Evolutionary conservation across 2,888 invertebrate species (phyloP).

Genomic region (Drosophila nigricruria): DNA sequence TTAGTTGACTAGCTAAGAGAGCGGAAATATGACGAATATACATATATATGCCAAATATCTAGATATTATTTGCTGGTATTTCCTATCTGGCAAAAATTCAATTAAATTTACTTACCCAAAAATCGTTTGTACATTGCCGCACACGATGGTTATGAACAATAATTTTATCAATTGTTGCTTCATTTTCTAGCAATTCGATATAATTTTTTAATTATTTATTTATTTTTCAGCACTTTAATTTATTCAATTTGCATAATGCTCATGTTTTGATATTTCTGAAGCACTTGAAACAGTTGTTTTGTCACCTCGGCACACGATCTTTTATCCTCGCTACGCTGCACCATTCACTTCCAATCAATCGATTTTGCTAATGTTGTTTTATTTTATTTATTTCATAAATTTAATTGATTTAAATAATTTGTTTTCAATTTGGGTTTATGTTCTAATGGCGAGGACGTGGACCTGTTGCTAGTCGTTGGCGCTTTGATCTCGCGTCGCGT

Average conservation of each 20-base stretch:
- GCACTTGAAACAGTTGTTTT: conserved; percentile 49
- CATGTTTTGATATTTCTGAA: conserved; percentile 30
- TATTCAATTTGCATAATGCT: conserved; percentile 42
- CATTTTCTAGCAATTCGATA: conserved; percentile 50
- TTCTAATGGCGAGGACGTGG: conserved; percentile 57
- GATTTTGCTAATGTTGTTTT: not conserved
- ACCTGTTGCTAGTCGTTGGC: conserved; percentile 58
- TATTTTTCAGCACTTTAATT: conserved; percentile 12
- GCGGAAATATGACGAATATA: conserved; percentile 9
- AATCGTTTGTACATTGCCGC: conserved; percentile 54
- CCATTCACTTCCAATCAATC: conserved; percentile 56
- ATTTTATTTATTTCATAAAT: not conserved
- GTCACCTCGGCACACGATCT: conserved; percentile 27
- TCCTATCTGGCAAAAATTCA: not conserved
- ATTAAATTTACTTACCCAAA: conserved; percentile 70
- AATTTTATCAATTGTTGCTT: conserved; percentile 60
- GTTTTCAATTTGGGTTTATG: conserved; percentile 1
- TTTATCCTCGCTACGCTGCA: conserved; percentile 62
- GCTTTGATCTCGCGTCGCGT: conserved; percentile 74
- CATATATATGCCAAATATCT: conserved; percentile 1
- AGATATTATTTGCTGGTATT: not conserved
- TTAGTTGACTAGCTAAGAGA: conserved; percentile 1
- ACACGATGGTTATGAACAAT: conserved; percentile 67
- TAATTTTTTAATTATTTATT: not conserved
- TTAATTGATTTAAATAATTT: conserved; percentile 12